Evolutionary conservation across 2,797 vertebrate species (phyloP).

Genomic region (Miichthys miiuy): DNA sequence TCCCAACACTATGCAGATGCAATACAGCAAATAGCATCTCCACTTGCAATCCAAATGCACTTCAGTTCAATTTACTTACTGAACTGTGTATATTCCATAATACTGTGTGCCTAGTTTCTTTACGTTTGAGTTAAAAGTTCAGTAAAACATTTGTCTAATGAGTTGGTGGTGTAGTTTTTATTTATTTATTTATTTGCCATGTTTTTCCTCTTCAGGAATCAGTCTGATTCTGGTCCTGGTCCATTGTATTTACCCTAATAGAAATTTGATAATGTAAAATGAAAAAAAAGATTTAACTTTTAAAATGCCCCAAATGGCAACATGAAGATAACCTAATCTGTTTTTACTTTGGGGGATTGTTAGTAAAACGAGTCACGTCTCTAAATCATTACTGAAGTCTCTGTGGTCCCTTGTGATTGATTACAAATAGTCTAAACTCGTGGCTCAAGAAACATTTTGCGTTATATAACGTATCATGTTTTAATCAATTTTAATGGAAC

Average conservation of each 20-base stretch:
- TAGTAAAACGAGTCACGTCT: not conserved
- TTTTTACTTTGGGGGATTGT: not conserved
- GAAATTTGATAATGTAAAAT: not conserved
- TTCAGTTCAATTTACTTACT: not conserved
- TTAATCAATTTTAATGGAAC: not conserved
- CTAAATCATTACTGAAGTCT: not conserved
- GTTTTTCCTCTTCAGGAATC: not conserved
- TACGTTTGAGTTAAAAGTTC: not conserved
- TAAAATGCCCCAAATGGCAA: not conserved
- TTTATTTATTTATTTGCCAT: not conserved
- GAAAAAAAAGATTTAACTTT: not conserved
- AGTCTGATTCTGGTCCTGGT: not conserved
- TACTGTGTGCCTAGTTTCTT: not conserved
- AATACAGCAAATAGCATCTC: constrained; percentile 13
- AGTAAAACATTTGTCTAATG: not conserved
- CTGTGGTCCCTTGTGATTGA: not conserved
- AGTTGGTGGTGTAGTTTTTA: not conserved
- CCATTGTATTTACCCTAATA: not conserved
- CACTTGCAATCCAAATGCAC: not conserved
- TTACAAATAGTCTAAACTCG: not conserved
- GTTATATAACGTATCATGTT: not conserved
- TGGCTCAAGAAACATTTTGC: not conserved
- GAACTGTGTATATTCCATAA: not conserved
- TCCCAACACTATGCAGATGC: constrained; percentile 32
- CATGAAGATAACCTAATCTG: not conserved